Evolutionary conservation across 2,113 vertebrate genomes (phyloP).

Genomic region (Tichodroma muraria): DNA sequence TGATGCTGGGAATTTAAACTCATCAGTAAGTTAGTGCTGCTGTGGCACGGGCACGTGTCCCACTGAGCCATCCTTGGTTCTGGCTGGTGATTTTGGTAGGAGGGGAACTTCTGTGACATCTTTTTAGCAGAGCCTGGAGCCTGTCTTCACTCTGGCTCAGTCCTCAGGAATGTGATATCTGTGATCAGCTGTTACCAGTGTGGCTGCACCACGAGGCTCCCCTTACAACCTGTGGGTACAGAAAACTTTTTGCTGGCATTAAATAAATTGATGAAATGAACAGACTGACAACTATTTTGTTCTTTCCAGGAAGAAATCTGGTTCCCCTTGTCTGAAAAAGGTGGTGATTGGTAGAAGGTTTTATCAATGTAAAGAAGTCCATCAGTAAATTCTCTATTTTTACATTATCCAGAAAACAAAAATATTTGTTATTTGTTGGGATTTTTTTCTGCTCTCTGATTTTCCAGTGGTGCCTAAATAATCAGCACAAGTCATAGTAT

Average conservation of each 20-base stretch:
- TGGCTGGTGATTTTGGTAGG: background rate
- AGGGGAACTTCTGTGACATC: background rate
- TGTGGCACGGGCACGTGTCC: accelerated
- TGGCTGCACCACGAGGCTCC: background rate
- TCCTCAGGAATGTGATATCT: background rate
- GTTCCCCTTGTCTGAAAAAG: background rate
- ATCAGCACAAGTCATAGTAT: background rate
- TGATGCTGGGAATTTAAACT: background rate
- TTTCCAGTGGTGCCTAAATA: background rate
- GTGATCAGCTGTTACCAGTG: background rate
- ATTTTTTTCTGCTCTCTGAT: background rate
- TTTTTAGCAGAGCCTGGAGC: background rate
- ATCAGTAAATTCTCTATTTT: background rate
- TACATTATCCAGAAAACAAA: background rate
- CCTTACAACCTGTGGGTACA: background rate
- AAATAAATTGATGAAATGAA: background rate
- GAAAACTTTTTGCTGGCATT: background rate
- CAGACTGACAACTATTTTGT: background rate
- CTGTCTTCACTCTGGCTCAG: background rate
- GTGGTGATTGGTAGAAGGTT: background rate
- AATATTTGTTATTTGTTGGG: background rate
- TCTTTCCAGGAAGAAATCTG: background rate
- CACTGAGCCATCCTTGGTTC: background rate
- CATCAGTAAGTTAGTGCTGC: background rate
- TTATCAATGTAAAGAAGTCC: background rate